Evolutionary conservation across 1,140 invertebrate species (phyloP).

Genomic region (Drosophila leontia): DNA sequence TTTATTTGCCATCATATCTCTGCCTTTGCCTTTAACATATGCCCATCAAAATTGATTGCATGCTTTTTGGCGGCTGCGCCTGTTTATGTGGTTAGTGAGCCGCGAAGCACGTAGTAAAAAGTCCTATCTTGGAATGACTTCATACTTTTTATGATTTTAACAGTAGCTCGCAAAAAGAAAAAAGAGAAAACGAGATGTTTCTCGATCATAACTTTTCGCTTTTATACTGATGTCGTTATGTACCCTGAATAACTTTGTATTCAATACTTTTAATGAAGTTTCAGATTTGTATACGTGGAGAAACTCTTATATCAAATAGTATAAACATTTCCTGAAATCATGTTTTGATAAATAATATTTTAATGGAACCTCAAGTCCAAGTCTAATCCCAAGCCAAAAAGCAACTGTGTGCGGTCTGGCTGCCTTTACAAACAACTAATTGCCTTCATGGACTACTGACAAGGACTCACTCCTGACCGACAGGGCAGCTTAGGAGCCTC

Average conservation of each 20-base stretch:
- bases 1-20: slow-evolving; percentile 13
- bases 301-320: too few relatives aligned
- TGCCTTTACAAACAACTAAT: slow-evolving; percentile 8
- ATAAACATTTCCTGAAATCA: background rate
- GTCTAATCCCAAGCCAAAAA: background rate
- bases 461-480: background rate
- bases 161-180: slow-evolving; percentile 16
- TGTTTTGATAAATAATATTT: background rate
- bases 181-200: slow-evolving; percentile 8
- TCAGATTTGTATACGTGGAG: background rate
- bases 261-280: slow-evolving; percentile 8
- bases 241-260: slow-evolving; percentile 10
- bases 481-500: slow-evolving; percentile 23
- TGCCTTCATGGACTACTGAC: slow-evolving; percentile 1
- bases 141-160: slow-evolving; percentile 57
- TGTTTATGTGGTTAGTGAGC: slow-evolving; percentile 54
- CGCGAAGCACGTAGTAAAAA: slow-evolving; percentile 51
- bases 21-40: slow-evolving; percentile 45
- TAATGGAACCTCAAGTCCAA: background rate
- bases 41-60: slow-evolving; percentile 70
- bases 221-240: slow-evolving; percentile 4
- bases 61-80: slow-evolving; percentile 29
- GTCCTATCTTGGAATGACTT: slow-evolving; percentile 3
- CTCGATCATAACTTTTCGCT: slow-evolving; percentile 16
- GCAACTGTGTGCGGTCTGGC: background rate